Percentiles rank a stretch among this genome's conserved stretches.
Conservation (phyloP, 1,140 invertebrate species). For the Saccostrea cuccullata region DNA sequence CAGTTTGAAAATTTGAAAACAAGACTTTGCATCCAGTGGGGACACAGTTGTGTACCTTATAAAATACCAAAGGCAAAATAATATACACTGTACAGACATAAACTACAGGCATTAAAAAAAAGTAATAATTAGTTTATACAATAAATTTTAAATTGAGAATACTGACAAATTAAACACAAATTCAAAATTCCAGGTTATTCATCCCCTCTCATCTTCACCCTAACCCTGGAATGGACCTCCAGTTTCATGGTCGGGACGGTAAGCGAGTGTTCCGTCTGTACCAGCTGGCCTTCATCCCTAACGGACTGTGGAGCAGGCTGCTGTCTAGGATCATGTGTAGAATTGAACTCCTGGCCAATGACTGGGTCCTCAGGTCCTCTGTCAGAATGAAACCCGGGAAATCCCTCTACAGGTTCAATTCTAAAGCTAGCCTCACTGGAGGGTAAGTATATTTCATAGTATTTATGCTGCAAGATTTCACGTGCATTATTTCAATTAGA, state of each 20-base stretch:
- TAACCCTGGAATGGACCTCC: constrained; percentile 56
- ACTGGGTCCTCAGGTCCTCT: constrained; percentile 41
- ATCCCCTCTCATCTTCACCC: constrained; percentile 67
- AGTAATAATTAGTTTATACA: too few relatives aligned
- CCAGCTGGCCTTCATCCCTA: constrained; percentile 94
- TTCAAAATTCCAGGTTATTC: constrained; percentile 61
- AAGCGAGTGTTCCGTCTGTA: constrained; percentile 72
- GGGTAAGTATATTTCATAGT: too few relatives aligned
- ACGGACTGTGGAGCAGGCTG: constrained; percentile 96
- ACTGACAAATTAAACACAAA: too few relatives aligned
- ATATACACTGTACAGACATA: too few relatives aligned
- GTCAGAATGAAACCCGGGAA: constrained; percentile 11
- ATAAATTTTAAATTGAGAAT: too few relatives aligned
- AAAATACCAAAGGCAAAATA: too few relatives aligned
- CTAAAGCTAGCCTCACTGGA: not conserved
- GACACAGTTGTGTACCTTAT: too few relatives aligned
- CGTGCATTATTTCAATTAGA: too few relatives aligned
- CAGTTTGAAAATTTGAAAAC: too few relatives aligned
- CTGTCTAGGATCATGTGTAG: constrained; percentile 79
- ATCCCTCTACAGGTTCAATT: not conserved
- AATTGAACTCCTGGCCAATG: constrained; percentile 53
- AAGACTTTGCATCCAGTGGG: too few relatives aligned
- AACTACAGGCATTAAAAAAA: too few relatives aligned
- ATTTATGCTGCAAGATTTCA: too few relatives aligned
- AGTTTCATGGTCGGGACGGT: constrained; percentile 22